Evolutionary conservation across 1,140 invertebrate species (phyloP).

Genomic region (Tribolium castaneum): DNA sequence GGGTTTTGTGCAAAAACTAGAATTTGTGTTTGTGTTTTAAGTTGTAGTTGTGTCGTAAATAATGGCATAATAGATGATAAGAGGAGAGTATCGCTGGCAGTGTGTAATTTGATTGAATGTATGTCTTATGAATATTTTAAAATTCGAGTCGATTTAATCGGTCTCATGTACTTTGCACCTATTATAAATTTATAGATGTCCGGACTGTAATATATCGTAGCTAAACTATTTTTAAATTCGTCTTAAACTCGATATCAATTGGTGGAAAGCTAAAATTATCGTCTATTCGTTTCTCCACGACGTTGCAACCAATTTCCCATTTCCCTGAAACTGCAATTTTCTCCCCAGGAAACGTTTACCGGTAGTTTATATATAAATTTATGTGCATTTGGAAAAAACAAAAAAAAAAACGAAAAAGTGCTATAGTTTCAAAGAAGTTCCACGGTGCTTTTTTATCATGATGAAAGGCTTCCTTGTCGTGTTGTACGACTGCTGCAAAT

Average conservation of each 20-base stretch:
- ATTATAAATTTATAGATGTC: constrained; percentile 23
- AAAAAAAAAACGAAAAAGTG: constrained; percentile 1
- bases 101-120: not conserved
- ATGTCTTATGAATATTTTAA: not conserved
- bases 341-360: constrained; percentile 41
- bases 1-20: not conserved
- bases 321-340: constrained; percentile 39
- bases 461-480: too few species aligned
- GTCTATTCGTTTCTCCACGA: constrained; percentile 16
- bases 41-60: not conserved
- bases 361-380: constrained; percentile 42
- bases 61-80: not conserved
- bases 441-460: too few species aligned
- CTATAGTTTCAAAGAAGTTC: too few species aligned
- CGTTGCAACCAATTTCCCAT: constrained; percentile 39
- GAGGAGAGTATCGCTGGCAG: not conserved
- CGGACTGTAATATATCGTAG: not conserved
- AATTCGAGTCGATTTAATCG: not conserved
- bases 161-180: constrained; percentile 14
- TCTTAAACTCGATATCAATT: constrained; percentile 13
- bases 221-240: not conserved
- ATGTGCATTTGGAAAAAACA: constrained; percentile 7
- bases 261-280: constrained; percentile 27
- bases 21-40: too few species aligned
- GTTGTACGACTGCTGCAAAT: not conserved